Evolutionary conservation across 1,140 invertebrate species (phyloP), one percentile per base, ranked within the genome.

Genomic region (Anastatus disparis): DNA sequence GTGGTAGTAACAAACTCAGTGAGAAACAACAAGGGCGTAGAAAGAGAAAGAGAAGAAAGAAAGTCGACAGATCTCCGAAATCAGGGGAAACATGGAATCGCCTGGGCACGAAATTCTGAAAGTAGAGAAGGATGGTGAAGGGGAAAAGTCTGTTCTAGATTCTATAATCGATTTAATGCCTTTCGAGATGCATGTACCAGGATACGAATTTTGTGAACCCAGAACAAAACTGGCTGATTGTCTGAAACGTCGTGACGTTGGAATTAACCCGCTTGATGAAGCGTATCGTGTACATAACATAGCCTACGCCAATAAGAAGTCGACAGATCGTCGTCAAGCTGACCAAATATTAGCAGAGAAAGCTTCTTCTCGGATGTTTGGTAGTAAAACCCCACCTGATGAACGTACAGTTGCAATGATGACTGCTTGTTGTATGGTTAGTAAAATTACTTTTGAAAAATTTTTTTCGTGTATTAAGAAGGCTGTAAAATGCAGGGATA

Each of bases 161-260:
- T 15, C 44, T 3, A 8, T 46, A 53, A 24, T 22, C 15, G 50
- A 53, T 8, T 53, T 53, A 27, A 53, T 86, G 56, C 83, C 82
- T 7, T 63, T 85, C 38, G 84, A 87, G 76, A 24, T 85, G 46
- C 82, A 87, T 78, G 50, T 86, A 29, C 84, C 86, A 9, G 82
- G 83, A 26, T 87, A 85, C 80, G 72, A 82, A 29, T 86, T 78
- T 73, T 87, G 84, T 71, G 84, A 82, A 13, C 82, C 84, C 35
- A 82, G 46, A 6, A 50, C 46, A 27, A 52, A 64, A 35, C 40
- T 64, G 4, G 15, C 42, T 15, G 44, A 64, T 20, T 4, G 58
- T 38, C 50, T 62, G 12, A 17, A 27, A 0, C 42, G 56, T 17
- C 29, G 67, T 15, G 82, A 87, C 80, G 27, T 46, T 53, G 81